Percentiles rank a stretch among this genome's conserved stretches.
These are phyloP conservation scores for Chondrosia reniformis DNA, from an alignment of 37 sponge, comb jelly and placozoan species.

Conservation along the genomic window DNA sequence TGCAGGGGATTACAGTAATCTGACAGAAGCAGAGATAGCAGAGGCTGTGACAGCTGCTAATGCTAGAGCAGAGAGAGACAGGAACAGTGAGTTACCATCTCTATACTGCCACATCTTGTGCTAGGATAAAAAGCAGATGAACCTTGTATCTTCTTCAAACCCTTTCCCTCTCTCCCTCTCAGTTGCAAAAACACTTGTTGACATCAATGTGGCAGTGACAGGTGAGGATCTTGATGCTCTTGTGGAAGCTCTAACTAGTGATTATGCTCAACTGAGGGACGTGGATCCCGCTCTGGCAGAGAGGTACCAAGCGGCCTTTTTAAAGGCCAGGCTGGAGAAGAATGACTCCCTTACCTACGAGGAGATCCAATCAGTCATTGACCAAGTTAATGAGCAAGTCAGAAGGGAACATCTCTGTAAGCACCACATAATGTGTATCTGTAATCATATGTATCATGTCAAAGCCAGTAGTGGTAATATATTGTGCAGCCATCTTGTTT, in stretches of 20 bases:
- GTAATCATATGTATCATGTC: background rate
- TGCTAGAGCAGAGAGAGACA: slow-evolving; percentile 4
- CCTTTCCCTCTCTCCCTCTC: slow-evolving; percentile 23
- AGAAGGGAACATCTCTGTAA: slow-evolving; percentile 53
- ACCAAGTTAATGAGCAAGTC: slow-evolving; percentile 64
- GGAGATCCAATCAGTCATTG: slow-evolving; percentile 64
- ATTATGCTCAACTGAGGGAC: slow-evolving; percentile 23
- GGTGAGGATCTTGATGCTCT: slow-evolving; percentile 30
- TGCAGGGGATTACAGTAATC: background rate
- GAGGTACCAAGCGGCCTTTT: slow-evolving; percentile 54
- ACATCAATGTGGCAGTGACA: slow-evolving; percentile 14
- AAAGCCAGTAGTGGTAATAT: no score
- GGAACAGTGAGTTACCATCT: slow-evolving; percentile 5
- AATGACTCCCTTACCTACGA: slow-evolving; percentile 45
- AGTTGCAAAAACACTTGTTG: slow-evolving; percentile 16
- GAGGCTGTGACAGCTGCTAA: slow-evolving; percentile 15
- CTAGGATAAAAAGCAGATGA: no score
- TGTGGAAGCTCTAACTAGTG: slow-evolving; percentile 30
- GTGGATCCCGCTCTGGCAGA: slow-evolving; percentile 41
- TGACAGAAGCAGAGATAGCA: slow-evolving; percentile 14
- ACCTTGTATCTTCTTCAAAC: no score
- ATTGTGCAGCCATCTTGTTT: no score
- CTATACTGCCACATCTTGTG: no score
- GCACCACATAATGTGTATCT: background rate
- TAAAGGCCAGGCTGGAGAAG: slow-evolving; percentile 38